Conservation (phyloP, 2,888 invertebrate species). For the Koerneria pararmatus region DNA sequence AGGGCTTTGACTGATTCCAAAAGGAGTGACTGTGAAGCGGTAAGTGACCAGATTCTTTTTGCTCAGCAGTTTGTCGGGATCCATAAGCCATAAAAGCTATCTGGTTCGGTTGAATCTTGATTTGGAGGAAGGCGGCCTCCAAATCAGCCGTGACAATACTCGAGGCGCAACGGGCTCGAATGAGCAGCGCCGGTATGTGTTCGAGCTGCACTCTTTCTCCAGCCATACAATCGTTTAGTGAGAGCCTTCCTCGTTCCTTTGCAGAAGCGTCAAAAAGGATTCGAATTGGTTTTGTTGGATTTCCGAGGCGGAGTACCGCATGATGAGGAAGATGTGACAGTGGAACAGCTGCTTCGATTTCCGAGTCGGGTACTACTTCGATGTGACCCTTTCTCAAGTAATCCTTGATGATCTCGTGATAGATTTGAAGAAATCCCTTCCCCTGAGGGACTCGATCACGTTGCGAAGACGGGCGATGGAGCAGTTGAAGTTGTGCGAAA, state of each 20-base stretch:
- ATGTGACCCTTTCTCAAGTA: too few relatives aligned
- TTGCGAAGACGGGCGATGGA: too few relatives aligned
- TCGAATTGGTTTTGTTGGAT: slow-evolving; percentile 24
- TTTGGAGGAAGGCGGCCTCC: slow-evolving; percentile 40
- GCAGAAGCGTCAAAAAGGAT: slow-evolving; percentile 31
- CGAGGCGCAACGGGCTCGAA: slow-evolving; percentile 20
- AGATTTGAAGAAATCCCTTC: too few relatives aligned
- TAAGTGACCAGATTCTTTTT: slow-evolving; percentile 26
- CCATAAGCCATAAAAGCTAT: slow-evolving; percentile 36
- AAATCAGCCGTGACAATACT: slow-evolving; percentile 29
- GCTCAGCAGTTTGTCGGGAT: slow-evolving; percentile 18
- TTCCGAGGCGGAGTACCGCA: not conserved
- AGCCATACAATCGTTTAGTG: slow-evolving; percentile 32
- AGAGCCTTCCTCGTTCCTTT: slow-evolving; percentile 7
- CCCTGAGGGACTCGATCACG: too few relatives aligned
- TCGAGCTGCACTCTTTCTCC: slow-evolving; percentile 26
- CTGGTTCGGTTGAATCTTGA: slow-evolving; percentile 26
- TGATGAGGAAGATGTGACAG: not conserved
- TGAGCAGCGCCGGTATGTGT: slow-evolving; percentile 24
- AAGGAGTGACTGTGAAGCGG: slow-evolving; percentile 33
- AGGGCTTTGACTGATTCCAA: slow-evolving; percentile 31
- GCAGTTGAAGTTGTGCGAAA: too few relatives aligned
- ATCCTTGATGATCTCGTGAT: too few relatives aligned
- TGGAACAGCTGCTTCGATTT: too few relatives aligned
- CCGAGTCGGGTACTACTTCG: too few relatives aligned